Evolutionary conservation across 2,797 vertebrate species (phyloP), one percentile per base, ranked within the genome.

Genomic region (Helostoma temminkii): DNA sequence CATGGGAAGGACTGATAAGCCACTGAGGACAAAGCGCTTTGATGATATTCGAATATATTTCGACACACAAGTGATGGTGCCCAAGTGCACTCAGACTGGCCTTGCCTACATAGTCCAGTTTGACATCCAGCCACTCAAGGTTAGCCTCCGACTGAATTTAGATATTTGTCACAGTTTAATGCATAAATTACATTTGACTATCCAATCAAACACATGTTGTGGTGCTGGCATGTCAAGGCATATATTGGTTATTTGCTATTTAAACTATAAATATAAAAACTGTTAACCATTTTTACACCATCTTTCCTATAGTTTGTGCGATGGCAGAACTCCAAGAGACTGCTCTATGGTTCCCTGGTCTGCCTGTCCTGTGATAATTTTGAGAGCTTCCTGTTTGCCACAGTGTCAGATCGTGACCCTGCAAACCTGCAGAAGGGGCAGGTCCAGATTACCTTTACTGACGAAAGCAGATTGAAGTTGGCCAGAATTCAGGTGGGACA

Each of bases 301-400:
- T 70, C 30, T 57, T 39, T 65, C 22, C 46, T n/a, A 15, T 94
- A 94, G 89, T 96, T 90, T 91, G 94, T 99, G 34, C 91, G 94
- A 1, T 99, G 97, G 97, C 87, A 96, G 87, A 97, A 97, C 87
- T 98, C 97, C 6, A 98, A 97, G 83, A 91, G 97, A 30, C 83
- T 98, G 55, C 83, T 99, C 0, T 98, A 94, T 53, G 97, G 97
- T 34, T 98, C 97, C 16, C 88, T 99, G 71, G 93, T 98, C 48
- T 97, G 96, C 90, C 89, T 98, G 91, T 98, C 97, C 9, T 93
- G 91, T 86, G 96, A 99, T 80, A 88, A 94, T 74, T 99, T 98
- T 83, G 92, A 97, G 88, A 96, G 90, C 0, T 95, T 97, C 80
- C 92, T 98, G 59, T 99, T 95, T 83, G 97, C 97, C 39, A 96